Conservation (phyloP, 2,888 invertebrate species). For the Gibbula magus region DNA sequence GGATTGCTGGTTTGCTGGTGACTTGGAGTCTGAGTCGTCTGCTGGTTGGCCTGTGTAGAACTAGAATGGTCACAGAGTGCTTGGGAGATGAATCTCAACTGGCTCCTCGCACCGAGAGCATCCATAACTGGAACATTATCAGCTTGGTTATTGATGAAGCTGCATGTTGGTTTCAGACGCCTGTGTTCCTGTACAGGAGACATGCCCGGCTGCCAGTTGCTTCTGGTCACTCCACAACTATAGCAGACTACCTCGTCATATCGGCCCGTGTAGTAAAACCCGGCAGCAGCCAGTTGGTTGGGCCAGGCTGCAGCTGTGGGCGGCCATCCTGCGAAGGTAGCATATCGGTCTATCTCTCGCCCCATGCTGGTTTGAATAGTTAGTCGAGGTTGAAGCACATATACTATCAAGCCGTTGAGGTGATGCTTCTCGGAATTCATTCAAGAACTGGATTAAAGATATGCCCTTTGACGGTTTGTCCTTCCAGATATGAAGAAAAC, state of each 20-base stretch:
- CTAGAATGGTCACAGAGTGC: too few relatives aligned
- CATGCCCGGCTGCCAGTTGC: conserved; percentile 19
- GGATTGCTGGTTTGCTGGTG: too few relatives aligned
- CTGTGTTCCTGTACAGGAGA: conserved; percentile 23
- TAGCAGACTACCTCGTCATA: conserved; percentile 29
- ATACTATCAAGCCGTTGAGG: too few relatives aligned
- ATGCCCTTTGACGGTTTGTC: too few relatives aligned
- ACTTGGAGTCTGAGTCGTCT: too few relatives aligned
- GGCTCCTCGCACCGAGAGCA: background rate
- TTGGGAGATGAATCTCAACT: background rate
- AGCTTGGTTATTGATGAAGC: background rate
- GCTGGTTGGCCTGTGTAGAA: too few relatives aligned
- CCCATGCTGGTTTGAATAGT: background rate
- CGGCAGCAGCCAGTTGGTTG: conserved; percentile 16
- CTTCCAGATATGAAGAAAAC: too few relatives aligned
- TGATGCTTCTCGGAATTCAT: too few relatives aligned
- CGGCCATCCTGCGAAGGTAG: background rate
- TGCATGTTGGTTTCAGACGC: conserved; percentile 11
- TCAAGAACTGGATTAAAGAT: too few relatives aligned
- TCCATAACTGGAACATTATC: background rate
- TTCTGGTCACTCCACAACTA: conserved; percentile 17
- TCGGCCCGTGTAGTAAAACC: conserved; percentile 25
- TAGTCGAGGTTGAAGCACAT: too few relatives aligned
- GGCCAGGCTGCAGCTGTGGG: background rate
- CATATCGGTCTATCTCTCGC: background rate